These are phyloP conservation scores for Zele albiditarsus DNA, from an alignment of 2,888 invertebrate genomes.

Conservation along the genomic window DNA sequence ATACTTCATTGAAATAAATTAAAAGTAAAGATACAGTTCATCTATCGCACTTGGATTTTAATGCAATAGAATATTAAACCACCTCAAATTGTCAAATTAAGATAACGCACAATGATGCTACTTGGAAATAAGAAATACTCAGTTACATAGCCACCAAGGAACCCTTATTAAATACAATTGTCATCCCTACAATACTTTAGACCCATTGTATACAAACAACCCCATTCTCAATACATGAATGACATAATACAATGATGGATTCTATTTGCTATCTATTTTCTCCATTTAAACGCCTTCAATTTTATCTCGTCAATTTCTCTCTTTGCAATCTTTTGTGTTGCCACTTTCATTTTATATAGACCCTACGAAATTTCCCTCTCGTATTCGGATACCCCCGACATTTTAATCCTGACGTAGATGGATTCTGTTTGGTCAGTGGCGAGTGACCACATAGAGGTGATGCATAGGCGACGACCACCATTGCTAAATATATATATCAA, in stretches of 20 bases:
- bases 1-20: too few relatives aligned
- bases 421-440: constrained; percentile 69
- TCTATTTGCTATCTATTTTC: constrained; percentile 64
- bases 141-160: too few relatives aligned
- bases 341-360: constrained; percentile 45
- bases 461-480: constrained; percentile 39
- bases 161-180: too few relatives aligned
- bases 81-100: too few relatives aligned
- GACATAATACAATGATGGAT: constrained; percentile 68
- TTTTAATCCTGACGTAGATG: constrained; percentile 73
- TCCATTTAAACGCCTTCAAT: constrained; percentile 55
- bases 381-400: constrained; percentile 66
- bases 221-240: not conserved
- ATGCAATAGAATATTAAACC: too few relatives aligned
- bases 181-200: too few relatives aligned
- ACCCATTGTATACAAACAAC: too few relatives aligned
- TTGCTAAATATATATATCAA: not conserved
- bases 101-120: too few relatives aligned
- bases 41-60: too few relatives aligned
- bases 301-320: constrained; percentile 34
- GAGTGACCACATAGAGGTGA: constrained; percentile 45
- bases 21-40: too few relatives aligned
- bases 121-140: too few relatives aligned
- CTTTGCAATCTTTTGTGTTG: constrained; percentile 35
- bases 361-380: constrained; percentile 49